Evolutionary conservation across 2,888 invertebrate genomes (phyloP), one percentile per base, ranked within the genome.

Genomic region (Endotricha flammealis): DNA sequence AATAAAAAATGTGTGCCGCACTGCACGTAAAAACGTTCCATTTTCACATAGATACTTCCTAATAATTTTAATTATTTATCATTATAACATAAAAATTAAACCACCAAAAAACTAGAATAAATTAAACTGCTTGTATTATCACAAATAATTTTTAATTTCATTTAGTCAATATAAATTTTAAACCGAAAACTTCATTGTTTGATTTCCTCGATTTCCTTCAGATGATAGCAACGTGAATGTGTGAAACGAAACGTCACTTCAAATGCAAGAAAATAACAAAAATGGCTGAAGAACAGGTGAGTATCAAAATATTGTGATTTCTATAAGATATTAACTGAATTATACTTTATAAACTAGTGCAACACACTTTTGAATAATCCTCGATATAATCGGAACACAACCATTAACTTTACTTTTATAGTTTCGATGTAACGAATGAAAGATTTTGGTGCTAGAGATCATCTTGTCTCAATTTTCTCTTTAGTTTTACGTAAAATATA

Each of bases 231-330:
- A 38, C 42, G 41, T 43, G 43, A 29, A 24, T 34, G 35, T 42
- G 37, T 50, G 36, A 39, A 68, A 65, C 67, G 57, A 63, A 78
- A 78, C 75, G 75, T 70, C 59, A 73, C 64, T 71, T 64, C 79
- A 77, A 81, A 81, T 85, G 81, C 75, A 59, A 72, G 79, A 82
- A 78, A 83, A 83, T 81, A 86, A 87, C 83, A 85, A 91, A 91
- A 90, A 92, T 92, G 92, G 91, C 91, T 89, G 92, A 91, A 83
- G 91, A 91, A 90, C 91, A 91, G 91, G 92, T 92, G 89, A 90
- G 90, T 81, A 86, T 59, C 81, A 83, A 77, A 86, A 86, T 81
- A 78, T 70, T 75, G 64, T 57, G 53, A 60, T 72, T 73, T 71
- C 52, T 62, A 50, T 38, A 36, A 36, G 54, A 69, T 72, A 68